Base-by-base conservation (phyloP, 2,888 invertebrate species). In the Onchidella celtica region DNA sequence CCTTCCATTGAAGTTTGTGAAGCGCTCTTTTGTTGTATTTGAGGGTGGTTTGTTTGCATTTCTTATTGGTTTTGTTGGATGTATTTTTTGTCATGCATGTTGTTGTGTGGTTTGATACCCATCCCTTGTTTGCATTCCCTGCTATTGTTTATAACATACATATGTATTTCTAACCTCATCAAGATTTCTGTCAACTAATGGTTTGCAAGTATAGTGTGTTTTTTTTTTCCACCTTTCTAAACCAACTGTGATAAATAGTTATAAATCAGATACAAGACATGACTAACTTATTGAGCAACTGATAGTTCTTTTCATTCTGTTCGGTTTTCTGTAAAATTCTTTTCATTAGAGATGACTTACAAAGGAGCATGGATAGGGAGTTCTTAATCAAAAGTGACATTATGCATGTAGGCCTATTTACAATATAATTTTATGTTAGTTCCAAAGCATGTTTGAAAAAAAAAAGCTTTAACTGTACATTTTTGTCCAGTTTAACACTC, bases 121-220 rank as follows among this genome's bases (percentile, higher is more conserved):
- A 61, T 6, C 59, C 61, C 29, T 74, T 61, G 74, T 74, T 74
- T 74, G 74, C 74, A 74, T 61, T 61, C 61, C 74, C 74, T 38
- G 9, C 24, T 24, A 32, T 63, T 4, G 0, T 61, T 47, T 11
- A 47, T 47, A 47, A 47, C 6, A 11, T 47, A 47, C 6, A 47
- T 47, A 9, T 61, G n/a, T 61, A n/a, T 14, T 14, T 17, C 27
- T 61, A 61, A 61, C 61, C 4, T 17, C n/a, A n/a, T 21, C 61
- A 61, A n/a, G 27, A 24, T 61, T 55, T 24, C 21, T 61, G 61
- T 61, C 61, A 61, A 47, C 9, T 47, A 47, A 47, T 47, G 47
- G 47, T 47, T n/a, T 47, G 47, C 17, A 6, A 6, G 47, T 32
- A 66, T 32, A 17, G 66, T 66, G 66, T 66, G 47, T n/a, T 36